These are phyloP conservation scores for Standfussiana lucernea DNA, from an alignment of 2,888 invertebrate species.

Conservation along the genomic window DNA sequence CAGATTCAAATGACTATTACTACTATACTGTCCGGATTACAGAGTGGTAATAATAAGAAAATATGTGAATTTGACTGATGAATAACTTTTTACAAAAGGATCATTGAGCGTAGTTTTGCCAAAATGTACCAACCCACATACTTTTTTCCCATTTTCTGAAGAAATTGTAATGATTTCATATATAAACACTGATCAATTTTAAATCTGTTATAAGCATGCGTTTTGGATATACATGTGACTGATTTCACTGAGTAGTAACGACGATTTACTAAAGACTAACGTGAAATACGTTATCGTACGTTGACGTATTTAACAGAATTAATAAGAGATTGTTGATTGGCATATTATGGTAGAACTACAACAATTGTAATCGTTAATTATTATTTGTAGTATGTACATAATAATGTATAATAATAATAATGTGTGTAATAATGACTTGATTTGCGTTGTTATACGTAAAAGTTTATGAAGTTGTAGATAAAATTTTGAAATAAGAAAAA, in stretches of 20 bases:
- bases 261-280: no score
- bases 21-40: conserved; percentile 73
- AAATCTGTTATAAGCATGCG: neutral
- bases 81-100: neutral
- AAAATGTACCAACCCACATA: neutral
- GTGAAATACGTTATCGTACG: no score
- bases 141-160: neutral
- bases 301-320: neutral
- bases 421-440: neutral
- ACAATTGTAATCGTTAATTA: neutral
- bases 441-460: neutral
- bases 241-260: neutral
- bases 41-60: conserved; percentile 68
- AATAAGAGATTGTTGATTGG: neutral
- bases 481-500: neutral
- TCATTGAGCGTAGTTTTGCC: neutral
- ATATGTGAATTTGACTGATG: conserved; percentile 70
- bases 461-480: neutral
- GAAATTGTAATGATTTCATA: neutral
- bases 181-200: no score
- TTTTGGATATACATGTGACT: neutral
- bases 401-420: no score
- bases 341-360: neutral
- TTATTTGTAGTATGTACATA: no score
- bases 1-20: conserved; percentile 66